These are phyloP conservation scores for Lepus europaeus DNA, from an alignment of 2,113 vertebrate genomes.

Conservation along the genomic window DNA sequence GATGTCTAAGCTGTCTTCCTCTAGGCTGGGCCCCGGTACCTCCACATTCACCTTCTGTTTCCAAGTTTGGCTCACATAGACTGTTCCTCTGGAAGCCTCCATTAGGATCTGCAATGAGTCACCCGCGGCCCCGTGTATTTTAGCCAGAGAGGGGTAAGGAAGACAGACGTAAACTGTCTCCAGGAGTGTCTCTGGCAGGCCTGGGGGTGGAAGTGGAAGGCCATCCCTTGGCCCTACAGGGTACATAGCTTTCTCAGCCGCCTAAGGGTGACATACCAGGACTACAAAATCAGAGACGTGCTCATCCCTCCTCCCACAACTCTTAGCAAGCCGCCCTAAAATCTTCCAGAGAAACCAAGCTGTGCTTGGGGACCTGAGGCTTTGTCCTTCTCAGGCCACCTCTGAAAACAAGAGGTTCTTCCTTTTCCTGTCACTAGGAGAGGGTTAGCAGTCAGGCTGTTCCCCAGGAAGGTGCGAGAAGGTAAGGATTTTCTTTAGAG, in stretches of 20 bases:
- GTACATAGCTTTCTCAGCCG: not conserved
- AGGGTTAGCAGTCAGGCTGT: not conserved
- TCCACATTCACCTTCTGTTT: not conserved
- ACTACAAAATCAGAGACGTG: not conserved
- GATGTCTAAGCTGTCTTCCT: not conserved
- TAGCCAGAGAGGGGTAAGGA: not conserved
- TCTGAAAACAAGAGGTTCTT: not conserved
- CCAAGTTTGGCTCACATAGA: not conserved
- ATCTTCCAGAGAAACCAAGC: not conserved
- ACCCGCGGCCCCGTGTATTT: accelerated
- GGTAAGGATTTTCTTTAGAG: not conserved
- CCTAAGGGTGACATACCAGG: too few relatives aligned
- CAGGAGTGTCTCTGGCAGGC: too few relatives aligned
- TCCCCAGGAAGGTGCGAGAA: not conserved
- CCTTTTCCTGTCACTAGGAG: not conserved
- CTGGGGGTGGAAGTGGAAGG: not conserved
- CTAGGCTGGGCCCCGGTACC: not conserved
- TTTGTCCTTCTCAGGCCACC: not conserved
- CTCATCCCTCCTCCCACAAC: not conserved
- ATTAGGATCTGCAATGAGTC: not conserved
- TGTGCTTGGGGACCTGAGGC: too few relatives aligned
- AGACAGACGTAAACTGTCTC: not conserved
- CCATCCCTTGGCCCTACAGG: not conserved
- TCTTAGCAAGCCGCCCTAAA: not conserved
- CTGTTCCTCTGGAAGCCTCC: not conserved